Base-by-base conservation (phyloP, 2,113 vertebrate genomes). In the Peromyscus leucopus region DNA sequence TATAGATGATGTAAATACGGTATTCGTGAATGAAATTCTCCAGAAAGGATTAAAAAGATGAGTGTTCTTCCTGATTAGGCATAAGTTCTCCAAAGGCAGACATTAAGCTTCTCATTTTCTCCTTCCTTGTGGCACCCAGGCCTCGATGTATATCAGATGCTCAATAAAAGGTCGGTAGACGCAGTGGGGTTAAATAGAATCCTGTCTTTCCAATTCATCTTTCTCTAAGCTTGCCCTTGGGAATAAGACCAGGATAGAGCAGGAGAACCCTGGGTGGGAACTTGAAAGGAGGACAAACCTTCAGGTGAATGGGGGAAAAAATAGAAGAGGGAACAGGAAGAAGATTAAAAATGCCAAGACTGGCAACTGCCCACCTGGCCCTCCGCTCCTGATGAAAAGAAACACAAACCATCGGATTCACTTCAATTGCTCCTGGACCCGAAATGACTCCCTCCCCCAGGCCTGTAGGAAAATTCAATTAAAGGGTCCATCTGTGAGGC, bases 391-490 rank as follows among this genome's bases (percentile, higher is more conserved):
- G 22, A 0, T 98, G 98, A 98, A 98, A 98, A 98, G 98, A 98
- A 98, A 97, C 96, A 90, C 76, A 96, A 98, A 97, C 97, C 98
- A 98, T 98, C 97, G 79, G 98, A 98, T 98, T 98, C 98, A 98
- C 98, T 98, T 98, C 98, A 98, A 95, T 98, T 98, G 98, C 98
- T 99, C 98, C 98, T 96, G 98, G 98, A 98, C 98, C 98, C 97
- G 98, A 98, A 98, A 98, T 98, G 98, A 98, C 98, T 98, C 98
- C 98, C 98, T 98, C 98, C 98, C 98, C 98, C 96, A 98, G 98
- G 98, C 98, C 98, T 96, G 95, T 96, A 99, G 98, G 98, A 98
- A 99, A 98, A 99, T 98, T 99, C 99, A 99, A 99, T 99, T 99
- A 99, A 98, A 98, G 98, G 97, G 98, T 98, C 98, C 98, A 99